Conservation (phyloP, 35 echinoderm and acorn worm genomes). For the Nesometra sesokonis region DNA sequence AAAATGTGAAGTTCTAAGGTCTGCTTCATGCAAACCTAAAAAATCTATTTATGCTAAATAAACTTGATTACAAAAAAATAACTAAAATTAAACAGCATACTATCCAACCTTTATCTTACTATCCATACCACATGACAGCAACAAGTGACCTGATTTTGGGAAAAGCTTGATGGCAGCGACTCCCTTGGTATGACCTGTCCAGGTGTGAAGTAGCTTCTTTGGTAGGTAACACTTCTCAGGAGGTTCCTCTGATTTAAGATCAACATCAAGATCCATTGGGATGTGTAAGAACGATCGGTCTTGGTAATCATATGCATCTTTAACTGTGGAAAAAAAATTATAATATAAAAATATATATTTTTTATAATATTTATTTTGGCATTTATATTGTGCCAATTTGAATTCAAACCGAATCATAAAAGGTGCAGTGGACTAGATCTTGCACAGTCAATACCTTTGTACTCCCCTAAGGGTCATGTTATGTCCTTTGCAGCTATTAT, state of each 20-base stretch:
- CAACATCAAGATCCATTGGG: conserved; percentile 78
- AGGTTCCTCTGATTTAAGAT: conserved; percentile 61
- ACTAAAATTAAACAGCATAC: background rate
- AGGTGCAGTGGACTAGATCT: no score
- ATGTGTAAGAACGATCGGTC: conserved; percentile 89
- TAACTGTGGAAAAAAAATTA: conserved; percentile 36
- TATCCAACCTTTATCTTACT: conserved; percentile 80
- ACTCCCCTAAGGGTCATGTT: no score
- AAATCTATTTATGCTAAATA: background rate
- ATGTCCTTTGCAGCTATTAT: no score
- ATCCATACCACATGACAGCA: conserved; percentile 96
- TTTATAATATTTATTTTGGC: background rate
- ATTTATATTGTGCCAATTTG: no score
- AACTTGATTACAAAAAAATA: background rate
- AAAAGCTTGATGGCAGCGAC: conserved; percentile 80
- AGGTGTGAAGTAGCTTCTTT: conserved; percentile 77
- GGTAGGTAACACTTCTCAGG: conserved; percentile 89
- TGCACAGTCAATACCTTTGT: background rate
- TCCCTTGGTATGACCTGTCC: conserved; percentile 98
- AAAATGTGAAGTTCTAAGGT: background rate
- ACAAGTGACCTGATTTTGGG: conserved; percentile 78
- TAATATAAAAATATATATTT: background rate
- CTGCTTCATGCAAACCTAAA: no score
- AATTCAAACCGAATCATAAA: no score
- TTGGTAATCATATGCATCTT: conserved; percentile 93